phyloP scores from a whole-genome alignment of 1,140 invertebrate species.

The Zaprionus lachaisei region DNA sequence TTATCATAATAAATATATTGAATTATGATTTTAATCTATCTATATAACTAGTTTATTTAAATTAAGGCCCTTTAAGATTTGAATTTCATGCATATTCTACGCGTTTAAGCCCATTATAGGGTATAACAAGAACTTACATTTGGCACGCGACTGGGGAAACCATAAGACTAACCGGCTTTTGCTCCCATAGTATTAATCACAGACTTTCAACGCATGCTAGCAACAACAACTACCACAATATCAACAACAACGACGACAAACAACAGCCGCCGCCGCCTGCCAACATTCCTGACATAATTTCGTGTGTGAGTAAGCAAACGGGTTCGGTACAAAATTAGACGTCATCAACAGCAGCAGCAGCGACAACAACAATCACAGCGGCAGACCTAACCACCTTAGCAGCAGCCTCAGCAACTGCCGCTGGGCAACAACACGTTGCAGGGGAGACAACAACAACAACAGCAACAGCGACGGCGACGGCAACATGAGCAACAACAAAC shows the following conservation, averaged over 20 bases:
- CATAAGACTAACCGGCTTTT: slow-evolving; percentile 68
- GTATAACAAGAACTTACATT: slow-evolving; percentile 33
- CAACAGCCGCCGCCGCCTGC: slow-evolving; percentile 40
- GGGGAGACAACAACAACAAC: slow-evolving; percentile 36
- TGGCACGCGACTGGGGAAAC: slow-evolving; percentile 66
- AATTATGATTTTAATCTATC: too few relatives aligned
- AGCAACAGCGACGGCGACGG: slow-evolving; percentile 18
- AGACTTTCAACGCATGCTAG: slow-evolving; percentile 59
- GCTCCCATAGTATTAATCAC: slow-evolving; percentile 61
- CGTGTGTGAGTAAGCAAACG: slow-evolving; percentile 79
- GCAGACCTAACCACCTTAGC: slow-evolving; percentile 12
- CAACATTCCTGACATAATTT: slow-evolving; percentile 82
- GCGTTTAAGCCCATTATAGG: neutral
- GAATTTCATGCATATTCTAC: neutral
- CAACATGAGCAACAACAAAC: slow-evolving; percentile 31
- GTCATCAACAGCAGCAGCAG: slow-evolving; percentile 61
- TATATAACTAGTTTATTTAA: neutral
- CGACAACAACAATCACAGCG: slow-evolving; percentile 39
- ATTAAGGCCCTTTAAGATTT: neutral
- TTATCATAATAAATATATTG: too few relatives aligned
- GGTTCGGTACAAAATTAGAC: slow-evolving; percentile 76
- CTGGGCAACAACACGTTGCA: slow-evolving; percentile 30
- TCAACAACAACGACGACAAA: slow-evolving; percentile 35
- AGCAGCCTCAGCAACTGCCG: slow-evolving; percentile 10
- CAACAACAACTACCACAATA: slow-evolving; percentile 17